These are phyloP conservation scores for Pseudopleuronectes americanus DNA, from an alignment of 2,797 vertebrate genomes.

Conservation along the genomic window DNA sequence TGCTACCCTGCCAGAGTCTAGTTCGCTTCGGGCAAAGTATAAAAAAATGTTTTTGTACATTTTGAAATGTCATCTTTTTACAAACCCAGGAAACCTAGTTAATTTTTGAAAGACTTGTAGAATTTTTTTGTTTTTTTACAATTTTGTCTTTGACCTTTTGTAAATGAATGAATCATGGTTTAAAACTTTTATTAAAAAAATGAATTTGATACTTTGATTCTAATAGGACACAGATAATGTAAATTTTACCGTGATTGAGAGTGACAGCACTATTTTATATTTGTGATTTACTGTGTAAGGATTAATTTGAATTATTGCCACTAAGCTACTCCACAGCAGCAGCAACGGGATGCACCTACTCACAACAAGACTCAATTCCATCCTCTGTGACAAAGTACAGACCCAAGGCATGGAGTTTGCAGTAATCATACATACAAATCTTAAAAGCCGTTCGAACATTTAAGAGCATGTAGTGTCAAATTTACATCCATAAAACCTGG, in stretches of 20 bases:
- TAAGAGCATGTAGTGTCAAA: no score
- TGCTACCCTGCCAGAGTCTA: slow-evolving; percentile 9
- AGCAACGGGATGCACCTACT: no score
- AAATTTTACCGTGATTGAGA: no score
- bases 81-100: slow-evolving; percentile 24
- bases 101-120: slow-evolving; percentile 13
- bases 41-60: slow-evolving; percentile 17
- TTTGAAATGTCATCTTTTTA: slow-evolving; percentile 48
- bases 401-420: no score
- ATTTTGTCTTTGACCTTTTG: slow-evolving; percentile 10
- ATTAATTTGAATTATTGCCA: slow-evolving; percentile 9
- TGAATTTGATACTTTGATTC: background rate
- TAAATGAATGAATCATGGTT: slow-evolving; percentile 5
- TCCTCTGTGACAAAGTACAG: no score
- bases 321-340: background rate
- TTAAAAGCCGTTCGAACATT: no score
- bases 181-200: slow-evolving; percentile 2
- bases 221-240: background rate
- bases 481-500: no score
- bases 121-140: background rate
- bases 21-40: slow-evolving; percentile 25
- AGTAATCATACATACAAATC: no score
- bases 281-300: background rate
- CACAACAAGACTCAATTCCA: no score
- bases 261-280: background rate